These are phyloP conservation scores for Meta bourneti DNA, from an alignment of 2,888 invertebrate species.

Conservation along the genomic window DNA sequence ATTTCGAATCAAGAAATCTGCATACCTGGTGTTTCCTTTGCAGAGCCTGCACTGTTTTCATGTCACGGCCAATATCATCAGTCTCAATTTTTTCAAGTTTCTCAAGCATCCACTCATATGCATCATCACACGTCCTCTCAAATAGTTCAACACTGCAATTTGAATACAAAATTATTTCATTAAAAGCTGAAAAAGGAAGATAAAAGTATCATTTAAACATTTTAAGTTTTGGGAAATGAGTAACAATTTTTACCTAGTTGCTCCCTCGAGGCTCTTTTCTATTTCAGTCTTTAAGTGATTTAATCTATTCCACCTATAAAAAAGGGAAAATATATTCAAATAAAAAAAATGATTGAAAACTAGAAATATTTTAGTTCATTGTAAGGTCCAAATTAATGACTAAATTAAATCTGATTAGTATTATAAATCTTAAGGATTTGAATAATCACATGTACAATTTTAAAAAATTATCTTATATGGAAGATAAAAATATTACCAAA, in stretches of 20 bases:
- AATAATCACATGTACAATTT: too few relatives aligned
- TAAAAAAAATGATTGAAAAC: not conserved
- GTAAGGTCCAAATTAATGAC: too few relatives aligned
- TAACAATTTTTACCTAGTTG: conserved; percentile 85
- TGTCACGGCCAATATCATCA: conserved; percentile 87
- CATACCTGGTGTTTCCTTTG: conserved; percentile 91
- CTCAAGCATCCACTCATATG: conserved; percentile 98
- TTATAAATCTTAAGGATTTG: too few relatives aligned
- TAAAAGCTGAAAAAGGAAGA: not conserved
- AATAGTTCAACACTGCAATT: conserved; percentile 92
- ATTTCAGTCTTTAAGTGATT: conserved; percentile 92
- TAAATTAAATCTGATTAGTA: too few relatives aligned
- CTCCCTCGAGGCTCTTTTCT: conserved; percentile 94
- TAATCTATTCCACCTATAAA: conserved; percentile 88
- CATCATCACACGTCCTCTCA: conserved; percentile 96
- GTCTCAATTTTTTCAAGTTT: conserved; percentile 93
- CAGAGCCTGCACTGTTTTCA: conserved; percentile 93
- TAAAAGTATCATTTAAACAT: not conserved
- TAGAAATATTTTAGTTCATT: not conserved
- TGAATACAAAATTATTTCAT: not conserved
- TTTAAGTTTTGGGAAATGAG: not conserved
- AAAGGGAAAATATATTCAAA: conserved; percentile 5
- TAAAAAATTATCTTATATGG: too few relatives aligned
- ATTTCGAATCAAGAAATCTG: not conserved
- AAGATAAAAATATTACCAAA: too few relatives aligned